A percentile compares a stretch with the other conserved stretches of the same genome.
Conservation (phyloP, 2,888 invertebrate species). For the Gnatocerus cornutus region DNA sequence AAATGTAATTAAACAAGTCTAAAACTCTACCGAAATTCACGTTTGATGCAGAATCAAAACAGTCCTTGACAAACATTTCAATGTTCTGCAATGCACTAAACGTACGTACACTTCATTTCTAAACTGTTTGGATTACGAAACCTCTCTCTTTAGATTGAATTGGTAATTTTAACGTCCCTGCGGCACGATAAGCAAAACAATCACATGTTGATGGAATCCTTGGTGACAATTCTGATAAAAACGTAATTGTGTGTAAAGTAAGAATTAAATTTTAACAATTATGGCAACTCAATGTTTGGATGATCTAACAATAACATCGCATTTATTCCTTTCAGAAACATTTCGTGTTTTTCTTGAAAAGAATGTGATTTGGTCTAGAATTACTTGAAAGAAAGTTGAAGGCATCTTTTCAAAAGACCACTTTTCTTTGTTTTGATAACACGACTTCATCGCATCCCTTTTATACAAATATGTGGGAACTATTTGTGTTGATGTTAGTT, state of each 20-base stretch:
- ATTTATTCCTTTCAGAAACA: not conserved
- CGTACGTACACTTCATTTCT: not conserved
- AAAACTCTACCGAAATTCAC: not conserved
- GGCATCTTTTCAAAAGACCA: not conserved
- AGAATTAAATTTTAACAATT: too few species aligned
- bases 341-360: not conserved
- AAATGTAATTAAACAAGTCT: not conserved
- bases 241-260: too few species aligned
- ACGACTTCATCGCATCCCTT: not conserved
- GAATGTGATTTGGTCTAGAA: conserved; percentile 3
- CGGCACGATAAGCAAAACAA: too few species aligned
- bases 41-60: not conserved
- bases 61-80: not conserved
- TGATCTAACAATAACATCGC: not conserved
- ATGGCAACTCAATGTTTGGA: too few species aligned
- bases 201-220: too few species aligned
- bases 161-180: not conserved
- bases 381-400: not conserved
- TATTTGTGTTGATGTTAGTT: not conserved
- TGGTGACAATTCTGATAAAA: too few species aligned
- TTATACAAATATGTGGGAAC: not conserved
- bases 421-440: conserved; percentile 7
- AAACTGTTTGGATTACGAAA: not conserved
- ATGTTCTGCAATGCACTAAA: not conserved
- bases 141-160: not conserved